Conservation (phyloP, 2,113 vertebrate genomes). For the Prionailurus bengalensis region DNA sequence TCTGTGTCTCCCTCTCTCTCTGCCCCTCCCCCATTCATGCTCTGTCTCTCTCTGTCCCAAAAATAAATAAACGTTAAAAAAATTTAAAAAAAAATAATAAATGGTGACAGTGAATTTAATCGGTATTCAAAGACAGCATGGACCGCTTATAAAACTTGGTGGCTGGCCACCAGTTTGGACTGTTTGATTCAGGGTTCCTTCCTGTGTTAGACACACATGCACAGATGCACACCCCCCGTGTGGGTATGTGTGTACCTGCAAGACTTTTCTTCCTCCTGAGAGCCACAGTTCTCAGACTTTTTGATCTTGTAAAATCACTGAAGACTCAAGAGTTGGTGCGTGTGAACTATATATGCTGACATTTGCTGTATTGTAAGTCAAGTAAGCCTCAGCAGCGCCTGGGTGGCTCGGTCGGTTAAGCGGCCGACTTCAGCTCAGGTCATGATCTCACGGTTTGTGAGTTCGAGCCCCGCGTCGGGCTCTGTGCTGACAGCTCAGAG, state of each 20-base stretch:
- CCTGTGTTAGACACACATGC: not conserved
- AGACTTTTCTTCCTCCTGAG: not conserved
- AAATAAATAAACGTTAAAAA: too few relatives aligned
- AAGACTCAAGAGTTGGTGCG: not conserved
- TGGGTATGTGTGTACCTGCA: not conserved
- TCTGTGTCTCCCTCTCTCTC: too few relatives aligned
- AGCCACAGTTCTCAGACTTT: not conserved
- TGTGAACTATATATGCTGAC: not conserved
- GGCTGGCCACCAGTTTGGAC: not conserved
- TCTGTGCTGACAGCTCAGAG: too few relatives aligned
- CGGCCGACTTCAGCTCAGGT: too few relatives aligned
- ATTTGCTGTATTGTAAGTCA: not conserved
- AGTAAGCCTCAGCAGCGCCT: not conserved
- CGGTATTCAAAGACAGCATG: not conserved
- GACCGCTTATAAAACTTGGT: not conserved
- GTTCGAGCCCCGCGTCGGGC: too few relatives aligned
- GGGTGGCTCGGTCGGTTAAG: too few relatives aligned
- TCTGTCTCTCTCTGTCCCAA: too few relatives aligned
- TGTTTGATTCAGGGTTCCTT: not conserved
- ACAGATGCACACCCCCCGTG: rapidly evolving
- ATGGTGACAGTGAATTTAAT: not conserved
- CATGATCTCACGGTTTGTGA: too few relatives aligned
- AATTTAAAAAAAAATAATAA: not conserved
- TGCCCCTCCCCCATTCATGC: too few relatives aligned
- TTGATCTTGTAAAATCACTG: not conserved